A percentile compares a stretch with the other conserved stretches of the same genome.
These are phyloP conservation scores for Corythucha ciliata DNA, from an alignment of 2,888 invertebrate species.

Conservation along the genomic window DNA sequence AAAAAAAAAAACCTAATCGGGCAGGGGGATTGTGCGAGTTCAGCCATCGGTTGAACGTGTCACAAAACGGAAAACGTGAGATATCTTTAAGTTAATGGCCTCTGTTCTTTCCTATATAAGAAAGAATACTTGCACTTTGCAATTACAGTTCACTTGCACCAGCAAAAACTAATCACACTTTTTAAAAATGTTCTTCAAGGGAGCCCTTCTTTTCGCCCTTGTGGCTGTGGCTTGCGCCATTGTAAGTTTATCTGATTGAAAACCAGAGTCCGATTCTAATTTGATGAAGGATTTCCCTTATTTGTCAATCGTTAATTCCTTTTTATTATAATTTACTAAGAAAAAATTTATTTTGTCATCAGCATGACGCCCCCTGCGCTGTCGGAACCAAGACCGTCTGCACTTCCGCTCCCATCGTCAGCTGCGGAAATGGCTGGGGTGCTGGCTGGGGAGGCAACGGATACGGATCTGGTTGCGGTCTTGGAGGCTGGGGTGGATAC, in stretches of 20 bases:
- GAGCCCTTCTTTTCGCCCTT: slow-evolving; percentile 18
- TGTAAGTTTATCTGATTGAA: slow-evolving; percentile 7
- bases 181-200: slow-evolving; percentile 17
- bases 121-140: neutral
- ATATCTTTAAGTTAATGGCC: no score
- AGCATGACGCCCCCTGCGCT: slow-evolving; percentile 8
- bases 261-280: neutral
- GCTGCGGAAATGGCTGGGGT: slow-evolving; percentile 1
- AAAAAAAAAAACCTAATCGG: no score
- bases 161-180: slow-evolving; percentile 1
- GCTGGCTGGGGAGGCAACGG: neutral
- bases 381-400: slow-evolving; percentile 20
- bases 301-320: neutral
- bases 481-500: slow-evolving; percentile 2
- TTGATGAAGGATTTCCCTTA: neutral
- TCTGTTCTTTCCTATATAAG: slow-evolving; percentile 16
- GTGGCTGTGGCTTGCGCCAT: slow-evolving; percentile 16
- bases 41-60: no score
- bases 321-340: neutral
- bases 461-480: slow-evolving; percentile 8
- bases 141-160: slow-evolving; percentile 16
- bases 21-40: no score
- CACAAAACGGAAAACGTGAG: no score
- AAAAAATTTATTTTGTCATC: neutral
- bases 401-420: slow-evolving; percentile 15